Conservation (phyloP, 2,888 invertebrate genomes). For the Tipula vernalis region DNA sequence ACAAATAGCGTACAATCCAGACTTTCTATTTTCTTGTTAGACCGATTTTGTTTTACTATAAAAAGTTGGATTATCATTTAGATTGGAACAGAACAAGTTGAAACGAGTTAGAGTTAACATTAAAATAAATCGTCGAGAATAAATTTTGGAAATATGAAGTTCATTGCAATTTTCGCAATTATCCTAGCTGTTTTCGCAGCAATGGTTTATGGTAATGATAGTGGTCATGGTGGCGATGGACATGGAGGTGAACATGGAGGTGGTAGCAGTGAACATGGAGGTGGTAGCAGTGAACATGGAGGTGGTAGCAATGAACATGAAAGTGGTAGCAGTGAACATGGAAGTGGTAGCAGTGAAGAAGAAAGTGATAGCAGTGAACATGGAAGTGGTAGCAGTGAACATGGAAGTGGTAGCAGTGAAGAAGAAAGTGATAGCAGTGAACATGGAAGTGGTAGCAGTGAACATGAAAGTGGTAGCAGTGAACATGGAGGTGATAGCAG, state of each 20-base stretch:
- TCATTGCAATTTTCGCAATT: not conserved
- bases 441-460: too few species aligned
- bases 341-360: too few species aligned
- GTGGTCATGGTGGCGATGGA: not conserved
- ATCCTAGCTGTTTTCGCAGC: not conserved
- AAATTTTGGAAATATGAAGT: not conserved
- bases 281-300: not conserved
- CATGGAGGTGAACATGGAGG: not conserved
- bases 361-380: too few species aligned
- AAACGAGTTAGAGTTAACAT: not conserved
- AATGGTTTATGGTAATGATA: not conserved
- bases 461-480: too few species aligned
- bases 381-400: too few species aligned
- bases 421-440: too few species aligned
- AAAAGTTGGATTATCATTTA: not conserved
- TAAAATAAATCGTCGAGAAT: not conserved
- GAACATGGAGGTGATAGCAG: too few species aligned
- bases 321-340: not conserved
- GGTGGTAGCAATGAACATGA: not conserved
- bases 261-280: not conserved
- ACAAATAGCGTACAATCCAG: not conserved
- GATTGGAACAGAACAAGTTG: not conserved
- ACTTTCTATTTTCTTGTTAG: not conserved
- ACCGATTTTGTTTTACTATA: not conserved
- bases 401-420: too few species aligned